These are phyloP conservation scores for Alloscopus bannaensis DNA, from an alignment of 2,888 invertebrate genomes.

Conservation along the genomic window DNA sequence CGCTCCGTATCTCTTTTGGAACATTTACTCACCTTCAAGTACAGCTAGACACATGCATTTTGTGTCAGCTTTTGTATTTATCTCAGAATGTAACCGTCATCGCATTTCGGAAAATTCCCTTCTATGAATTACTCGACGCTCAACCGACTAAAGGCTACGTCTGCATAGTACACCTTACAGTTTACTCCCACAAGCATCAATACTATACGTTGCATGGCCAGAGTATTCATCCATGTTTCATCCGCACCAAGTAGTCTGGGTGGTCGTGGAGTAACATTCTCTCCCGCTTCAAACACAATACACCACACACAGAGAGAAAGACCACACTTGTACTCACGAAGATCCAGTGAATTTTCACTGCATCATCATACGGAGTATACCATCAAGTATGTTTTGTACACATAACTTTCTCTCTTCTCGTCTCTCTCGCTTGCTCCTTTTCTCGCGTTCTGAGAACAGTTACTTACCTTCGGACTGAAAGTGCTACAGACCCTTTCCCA, in stretches of 20 bases:
- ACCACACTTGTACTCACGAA: no score
- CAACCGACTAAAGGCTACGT: constrained; percentile 57
- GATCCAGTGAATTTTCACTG: constrained; percentile 46
- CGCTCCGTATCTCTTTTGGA: no score
- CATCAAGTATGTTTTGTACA: constrained; percentile 21
- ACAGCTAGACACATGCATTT: not conserved
- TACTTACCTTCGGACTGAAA: constrained; percentile 12
- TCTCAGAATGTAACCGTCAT: not conserved
- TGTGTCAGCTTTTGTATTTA: not conserved
- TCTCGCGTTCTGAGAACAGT: not conserved
- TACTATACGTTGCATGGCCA: constrained; percentile 23
- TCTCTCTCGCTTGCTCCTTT: not conserved
- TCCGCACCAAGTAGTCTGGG: constrained; percentile 47
- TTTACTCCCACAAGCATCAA: constrained; percentile 23
- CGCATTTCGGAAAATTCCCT: constrained; percentile 27
- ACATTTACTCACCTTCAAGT: no score
- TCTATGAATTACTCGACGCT: constrained; percentile 26
- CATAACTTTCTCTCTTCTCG: not conserved
- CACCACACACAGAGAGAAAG: constrained; percentile 23
- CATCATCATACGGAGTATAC: constrained; percentile 32
- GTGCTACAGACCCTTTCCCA: not conserved
- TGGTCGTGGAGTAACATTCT: not conserved
- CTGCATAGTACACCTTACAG: constrained; percentile 12
- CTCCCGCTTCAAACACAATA: constrained; percentile 26
- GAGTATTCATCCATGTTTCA: constrained; percentile 60